phyloP scores from a whole-genome alignment of 1,140 invertebrate genomes.

The Oppia nitens region DNA sequence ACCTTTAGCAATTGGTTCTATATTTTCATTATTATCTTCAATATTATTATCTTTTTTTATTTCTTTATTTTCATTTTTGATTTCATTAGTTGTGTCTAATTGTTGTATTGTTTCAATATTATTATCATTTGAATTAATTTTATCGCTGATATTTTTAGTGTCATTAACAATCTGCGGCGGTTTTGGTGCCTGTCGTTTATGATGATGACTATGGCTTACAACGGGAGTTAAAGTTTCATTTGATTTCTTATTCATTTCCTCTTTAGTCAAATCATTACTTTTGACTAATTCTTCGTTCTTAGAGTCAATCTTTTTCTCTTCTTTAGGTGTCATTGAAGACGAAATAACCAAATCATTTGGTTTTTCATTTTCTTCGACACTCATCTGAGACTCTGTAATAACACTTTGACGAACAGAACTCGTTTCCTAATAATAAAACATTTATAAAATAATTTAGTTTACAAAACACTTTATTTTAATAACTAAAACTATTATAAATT shows the following conservation, averaged over 20 bases:
- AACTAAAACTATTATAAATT: too few relatives aligned
- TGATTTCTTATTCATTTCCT: neutral
- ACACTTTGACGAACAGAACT: neutral
- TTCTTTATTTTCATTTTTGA: neutral
- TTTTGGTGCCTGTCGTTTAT: neutral
- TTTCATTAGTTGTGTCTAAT: neutral
- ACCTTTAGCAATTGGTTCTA: neutral
- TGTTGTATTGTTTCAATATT: too few relatives aligned
- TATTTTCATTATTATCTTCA: constrained; percentile 3
- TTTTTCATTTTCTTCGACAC: constrained; percentile 1
- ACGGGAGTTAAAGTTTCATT: too few relatives aligned
- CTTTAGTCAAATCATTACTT: neutral
- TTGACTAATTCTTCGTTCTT: neutral
- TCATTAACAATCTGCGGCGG: neutral
- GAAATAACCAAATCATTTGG: neutral
- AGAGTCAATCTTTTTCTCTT: neutral
- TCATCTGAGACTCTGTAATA: neutral
- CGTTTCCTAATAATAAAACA: neutral
- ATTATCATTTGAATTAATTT: neutral
- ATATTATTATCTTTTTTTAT: neutral
- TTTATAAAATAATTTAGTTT: too few relatives aligned
- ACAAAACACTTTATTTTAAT: too few relatives aligned
- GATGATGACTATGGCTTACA: neutral
- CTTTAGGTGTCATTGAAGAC: neutral
- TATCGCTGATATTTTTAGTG: neutral